These are phyloP conservation scores for Brachionus calyciflorus DNA, from an alignment of 1,140 invertebrate genomes.

Conservation along the genomic window DNA sequence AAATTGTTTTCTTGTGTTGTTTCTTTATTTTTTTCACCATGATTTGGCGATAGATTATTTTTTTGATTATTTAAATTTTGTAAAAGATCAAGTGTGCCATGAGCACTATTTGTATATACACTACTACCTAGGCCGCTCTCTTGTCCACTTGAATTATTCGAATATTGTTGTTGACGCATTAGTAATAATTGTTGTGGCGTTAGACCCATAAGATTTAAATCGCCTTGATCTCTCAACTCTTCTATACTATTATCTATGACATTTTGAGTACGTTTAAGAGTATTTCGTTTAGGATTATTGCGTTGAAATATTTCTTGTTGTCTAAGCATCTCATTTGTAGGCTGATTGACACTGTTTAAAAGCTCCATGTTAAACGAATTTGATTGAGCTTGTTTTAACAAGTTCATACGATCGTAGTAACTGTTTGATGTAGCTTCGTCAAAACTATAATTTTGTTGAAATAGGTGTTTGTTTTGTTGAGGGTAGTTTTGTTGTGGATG, in stretches of 20 bases:
- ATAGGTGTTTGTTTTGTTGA: not conserved
- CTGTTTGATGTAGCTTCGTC: conserved; percentile 7
- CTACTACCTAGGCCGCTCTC: conserved; percentile 11
- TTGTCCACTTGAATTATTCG: conserved; percentile 34
- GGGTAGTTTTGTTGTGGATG: not conserved
- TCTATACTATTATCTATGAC: conserved; percentile 8
- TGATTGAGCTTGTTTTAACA: conserved; percentile 24
- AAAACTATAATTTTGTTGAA: conserved; percentile 40
- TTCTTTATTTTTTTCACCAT: not conserved
- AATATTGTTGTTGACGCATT: conserved; percentile 34
- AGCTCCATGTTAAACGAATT: conserved; percentile 34
- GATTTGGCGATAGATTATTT: conserved; percentile 20
- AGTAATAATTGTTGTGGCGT: conserved; percentile 5
- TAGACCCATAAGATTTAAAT: conserved; percentile 4
- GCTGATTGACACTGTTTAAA: conserved; percentile 3
- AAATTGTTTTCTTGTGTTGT: not conserved
- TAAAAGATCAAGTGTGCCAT: conserved; percentile 10
- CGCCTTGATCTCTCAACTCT: not conserved
- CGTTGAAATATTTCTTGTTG: not conserved
- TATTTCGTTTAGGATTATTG: conserved; percentile 28
- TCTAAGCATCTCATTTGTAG: not conserved
- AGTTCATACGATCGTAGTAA: conserved; percentile 6
- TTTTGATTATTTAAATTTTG: not conserved
- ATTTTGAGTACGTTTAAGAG: not conserved
- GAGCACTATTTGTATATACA: conserved; percentile 34